phyloP scores from a whole-genome alignment of 2,113 vertebrate genomes.

The Clupea harengus region DNA sequence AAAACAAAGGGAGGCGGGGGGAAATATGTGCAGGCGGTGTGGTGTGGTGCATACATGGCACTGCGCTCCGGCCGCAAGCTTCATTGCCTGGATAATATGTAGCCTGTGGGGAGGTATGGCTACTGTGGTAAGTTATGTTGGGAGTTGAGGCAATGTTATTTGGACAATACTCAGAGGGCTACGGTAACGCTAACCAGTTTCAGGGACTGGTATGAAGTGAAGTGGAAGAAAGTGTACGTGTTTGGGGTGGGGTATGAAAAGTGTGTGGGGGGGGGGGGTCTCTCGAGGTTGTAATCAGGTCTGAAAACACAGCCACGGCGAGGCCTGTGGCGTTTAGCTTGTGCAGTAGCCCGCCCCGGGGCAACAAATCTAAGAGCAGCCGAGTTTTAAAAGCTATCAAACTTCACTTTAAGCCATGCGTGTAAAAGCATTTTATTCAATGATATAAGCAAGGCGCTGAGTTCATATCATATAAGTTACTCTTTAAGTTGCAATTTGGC shows the following conservation, averaged over 20 bases:
- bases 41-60: background rate
- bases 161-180: slow-evolving; percentile 40
- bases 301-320: background rate
- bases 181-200: slow-evolving; percentile 44
- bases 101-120: slow-evolving; percentile 26
- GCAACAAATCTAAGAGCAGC: background rate
- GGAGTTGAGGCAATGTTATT: slow-evolving; percentile 51
- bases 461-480: background rate
- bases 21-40: background rate
- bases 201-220: slow-evolving; percentile 36
- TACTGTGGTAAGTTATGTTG: slow-evolving; percentile 43
- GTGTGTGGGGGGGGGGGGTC: slow-evolving; percentile 14
- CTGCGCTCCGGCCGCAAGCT: background rate
- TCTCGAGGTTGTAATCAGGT: slow-evolving; percentile 40
- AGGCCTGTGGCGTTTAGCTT: background rate
- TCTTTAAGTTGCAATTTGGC: background rate
- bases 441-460: background rate
- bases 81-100: slow-evolving; percentile 34
- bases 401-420: background rate
- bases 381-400: slow-evolving; percentile 12
- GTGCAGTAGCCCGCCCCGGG: background rate
- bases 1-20: background rate
- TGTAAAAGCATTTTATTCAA: background rate
- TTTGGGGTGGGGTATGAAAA: background rate
- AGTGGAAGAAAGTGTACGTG: background rate